Conservation (phyloP, 2,888 invertebrate genomes). For the Sisyra nigra region DNA sequence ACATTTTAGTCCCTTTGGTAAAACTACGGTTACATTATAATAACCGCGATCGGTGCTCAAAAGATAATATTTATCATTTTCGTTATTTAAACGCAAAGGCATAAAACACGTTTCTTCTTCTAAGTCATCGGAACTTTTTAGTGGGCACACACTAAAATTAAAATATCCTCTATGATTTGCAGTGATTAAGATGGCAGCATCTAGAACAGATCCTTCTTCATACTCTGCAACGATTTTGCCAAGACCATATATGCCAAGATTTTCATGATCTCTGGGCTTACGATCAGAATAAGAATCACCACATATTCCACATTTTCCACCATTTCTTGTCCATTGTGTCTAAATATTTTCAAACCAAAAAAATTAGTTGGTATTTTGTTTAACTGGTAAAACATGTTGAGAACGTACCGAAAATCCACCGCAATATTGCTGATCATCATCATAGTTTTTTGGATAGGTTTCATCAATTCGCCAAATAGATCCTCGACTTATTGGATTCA, state of each 20-base stretch:
- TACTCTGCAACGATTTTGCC: constrained; percentile 25
- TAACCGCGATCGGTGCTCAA: constrained; percentile 11
- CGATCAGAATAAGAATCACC: constrained; percentile 23
- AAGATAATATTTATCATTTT: constrained; percentile 15
- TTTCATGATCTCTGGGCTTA: constrained; percentile 26
- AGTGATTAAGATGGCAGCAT: constrained; percentile 22
- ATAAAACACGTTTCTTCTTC: constrained; percentile 20
- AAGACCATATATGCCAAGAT: constrained; percentile 27
- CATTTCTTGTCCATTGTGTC: constrained; percentile 15
- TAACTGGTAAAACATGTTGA: neutral
- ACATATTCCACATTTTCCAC: constrained; percentile 24
- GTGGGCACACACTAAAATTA: constrained; percentile 17
- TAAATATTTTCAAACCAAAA: constrained; percentile 7
- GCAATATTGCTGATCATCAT: neutral
- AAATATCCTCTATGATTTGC: constrained; percentile 26
- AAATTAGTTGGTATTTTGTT: neutral
- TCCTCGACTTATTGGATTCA: no score
- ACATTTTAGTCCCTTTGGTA: constrained; percentile 21
- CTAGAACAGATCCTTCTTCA: constrained; percentile 19
- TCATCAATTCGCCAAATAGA: no score
- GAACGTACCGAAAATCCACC: neutral
- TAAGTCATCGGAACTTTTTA: constrained; percentile 9
- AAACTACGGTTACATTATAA: constrained; percentile 15
- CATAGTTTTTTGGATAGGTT: no score
- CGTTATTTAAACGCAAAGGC: constrained; percentile 14